Percentiles rank a stretch among this genome's conserved stretches.
These are phyloP conservation scores for Elysia crispata DNA, from an alignment of 2,888 invertebrate genomes.

Conservation along the genomic window DNA sequence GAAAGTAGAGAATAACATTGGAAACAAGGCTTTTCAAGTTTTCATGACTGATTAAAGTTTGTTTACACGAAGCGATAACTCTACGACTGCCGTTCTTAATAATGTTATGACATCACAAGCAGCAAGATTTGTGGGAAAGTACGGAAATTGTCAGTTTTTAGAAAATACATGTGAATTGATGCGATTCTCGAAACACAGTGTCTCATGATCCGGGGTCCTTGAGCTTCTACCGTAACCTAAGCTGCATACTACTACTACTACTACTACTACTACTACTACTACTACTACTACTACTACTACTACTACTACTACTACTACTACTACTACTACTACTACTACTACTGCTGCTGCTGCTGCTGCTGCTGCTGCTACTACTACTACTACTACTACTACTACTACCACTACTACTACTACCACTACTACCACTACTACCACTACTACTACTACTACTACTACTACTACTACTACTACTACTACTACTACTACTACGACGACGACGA, in stretches of 20 bases:
- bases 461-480: not conserved
- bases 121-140: too few relatives aligned
- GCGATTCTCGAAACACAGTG: too few relatives aligned
- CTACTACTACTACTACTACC: not conserved
- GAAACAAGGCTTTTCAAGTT: too few relatives aligned
- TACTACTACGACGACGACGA: too few relatives aligned
- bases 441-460: not conserved
- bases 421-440: slow-evolving; percentile 13
- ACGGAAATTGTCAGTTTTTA: not conserved
- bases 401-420: not conserved
- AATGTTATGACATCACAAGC: too few relatives aligned
- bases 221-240: not conserved
- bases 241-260: too few relatives aligned
- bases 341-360: not conserved
- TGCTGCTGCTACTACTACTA: slow-evolving; percentile 1
- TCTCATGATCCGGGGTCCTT: too few relatives aligned
- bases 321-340: slow-evolving; percentile 5
- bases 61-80: too few relatives aligned
- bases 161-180: not conserved
- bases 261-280: not conserved
- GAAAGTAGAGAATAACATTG: too few relatives aligned
- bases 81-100: too few relatives aligned
- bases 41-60: too few relatives aligned
- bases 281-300: slow-evolving; percentile 21
- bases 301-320: slow-evolving; percentile 17